Base-by-base conservation (phyloP, 2,888 invertebrate species). In the Yponomeuta plumbellus region DNA sequence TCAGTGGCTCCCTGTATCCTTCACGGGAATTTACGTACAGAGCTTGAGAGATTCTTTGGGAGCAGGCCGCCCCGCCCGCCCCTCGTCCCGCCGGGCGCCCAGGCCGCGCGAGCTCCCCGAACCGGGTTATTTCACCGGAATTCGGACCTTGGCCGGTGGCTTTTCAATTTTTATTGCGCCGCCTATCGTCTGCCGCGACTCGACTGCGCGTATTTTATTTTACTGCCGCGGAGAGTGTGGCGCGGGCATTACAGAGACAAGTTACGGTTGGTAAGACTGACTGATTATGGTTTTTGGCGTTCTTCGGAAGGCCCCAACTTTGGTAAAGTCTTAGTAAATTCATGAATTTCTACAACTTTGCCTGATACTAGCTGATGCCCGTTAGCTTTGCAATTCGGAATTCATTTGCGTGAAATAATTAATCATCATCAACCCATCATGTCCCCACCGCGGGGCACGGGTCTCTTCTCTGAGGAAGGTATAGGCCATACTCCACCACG, bases 41-140 rank as follows among this genome's bases (percentile, higher is more conserved):
- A 34, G 6, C 34, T 34, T 34, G 8, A 8, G 34, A 1, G 44
- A 52, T 52, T 17, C 44, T 2, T 52, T 52, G 44, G 17, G 13
- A 52, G 59, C 44, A 61, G 58, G 44, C 34, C 65, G 52, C 26
- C 56, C 67, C 17, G 44, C 59, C 23, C 26, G 64, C 61, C 61
- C 64, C 68, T 26, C 52, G n/a, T 66, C 61, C 64, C 58, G 23
- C 13, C 59, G 59, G 34, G 71, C 72, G 26, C 23, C 40, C 61
- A 44, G 61, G 62, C 59, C 59, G 26, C 22, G 20, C 13, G 20
- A 61, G 66, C 69, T 67, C 69, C 70, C 68, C 66, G 70, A 78
- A 73, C 72, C 77, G 76, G 80, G 80, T 78, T 77, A 80, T 63
- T 59, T 39, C 65, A n/a, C 75, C 73, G 77, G 77, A 83, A 77